Evolutionary conservation across 2,888 invertebrate species (phyloP).

Genomic region (Eulithis testata): DNA sequence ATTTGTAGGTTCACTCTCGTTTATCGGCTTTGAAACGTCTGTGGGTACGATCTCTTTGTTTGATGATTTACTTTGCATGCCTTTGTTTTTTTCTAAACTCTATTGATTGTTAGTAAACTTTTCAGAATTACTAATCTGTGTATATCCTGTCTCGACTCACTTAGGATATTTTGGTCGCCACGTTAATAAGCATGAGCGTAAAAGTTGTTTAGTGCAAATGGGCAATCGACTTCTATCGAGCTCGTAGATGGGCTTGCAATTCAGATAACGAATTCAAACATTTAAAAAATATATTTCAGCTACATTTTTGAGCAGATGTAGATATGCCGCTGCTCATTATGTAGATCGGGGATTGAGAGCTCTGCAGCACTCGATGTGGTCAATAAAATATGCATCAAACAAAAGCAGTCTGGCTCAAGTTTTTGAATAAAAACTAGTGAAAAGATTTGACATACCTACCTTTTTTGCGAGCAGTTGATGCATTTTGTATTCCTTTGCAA

Average conservation of each 20-base stretch:
- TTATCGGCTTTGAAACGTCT: neutral
- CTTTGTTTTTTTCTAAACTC: too few relatives aligned
- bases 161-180: too few relatives aligned
- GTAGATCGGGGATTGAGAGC: conserved; percentile 18
- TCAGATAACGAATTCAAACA: neutral
- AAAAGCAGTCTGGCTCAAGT: conserved; percentile 37
- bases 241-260: too few relatives aligned
- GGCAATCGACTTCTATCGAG: too few relatives aligned
- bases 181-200: too few relatives aligned
- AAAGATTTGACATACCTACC: conserved; percentile 1
- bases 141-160: too few relatives aligned
- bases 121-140: too few relatives aligned
- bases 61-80: too few relatives aligned
- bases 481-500: neutral
- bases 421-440: conserved; percentile 9
- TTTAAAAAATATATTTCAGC: neutral
- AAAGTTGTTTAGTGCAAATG: too few relatives aligned
- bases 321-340: conserved; percentile 10
- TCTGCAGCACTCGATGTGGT: conserved; percentile 29
- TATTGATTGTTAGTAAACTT: too few relatives aligned
- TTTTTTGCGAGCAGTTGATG: neutral
- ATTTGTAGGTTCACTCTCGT: conserved; percentile 8
- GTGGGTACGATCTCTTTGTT: too few relatives aligned
- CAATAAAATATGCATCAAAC: conserved; percentile 49
- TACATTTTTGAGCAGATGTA: conserved; percentile 3